Base-by-base conservation (phyloP, 1,140 invertebrate species). In the Oncopodura yosiiana region DNA sequence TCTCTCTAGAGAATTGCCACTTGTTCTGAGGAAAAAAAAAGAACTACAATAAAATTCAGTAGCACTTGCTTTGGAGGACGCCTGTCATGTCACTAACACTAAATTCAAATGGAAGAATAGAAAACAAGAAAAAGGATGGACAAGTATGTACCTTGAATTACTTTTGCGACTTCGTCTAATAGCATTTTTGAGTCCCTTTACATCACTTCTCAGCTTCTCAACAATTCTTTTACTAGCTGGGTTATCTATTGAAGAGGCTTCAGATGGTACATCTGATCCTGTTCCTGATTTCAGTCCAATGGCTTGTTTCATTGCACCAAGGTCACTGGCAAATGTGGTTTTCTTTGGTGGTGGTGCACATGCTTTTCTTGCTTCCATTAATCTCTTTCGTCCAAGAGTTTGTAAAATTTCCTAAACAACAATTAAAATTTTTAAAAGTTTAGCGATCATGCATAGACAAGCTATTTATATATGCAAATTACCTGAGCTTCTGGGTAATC, bases 401-500 rank as follows among this genome's bases (percentile, higher is more conserved):
- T 91, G 86, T 2, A 93, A 73, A 46, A 93, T 91, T 48, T 74
- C 72, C 71, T 73, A 51, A n/a, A n/a, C n/a, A n/a, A n/a, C n/a
- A n/a, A n/a, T n/a, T n/a, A n/a, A n/a, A n/a, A n/a, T n/a, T n/a
- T n/a, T n/a, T n/a, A n/a, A n/a, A n/a, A n/a, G n/a, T n/a, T n/a
- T n/a, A n/a, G n/a, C n/a, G n/a, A n/a, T n/a, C n/a, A n/a, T n/a
- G 29, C 21, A 32, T 34, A 48, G 26, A 21, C 5, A 6, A 9
- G 16, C n/a, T 41, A 16, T n/a, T 21, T 16, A 41, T 41, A 11
- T 12, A 36, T 21, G 23, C 19, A 2, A 32, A 49, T 62, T 67
- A 94, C 90, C 72, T 95, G 87, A 1, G 93, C 93, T 69, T 95
- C 91, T 0, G 92, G 93, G 65, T 96, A 94, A 69, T 95, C 92